These are phyloP conservation scores for Gymnoscelis rufifasciata DNA, from an alignment of 2,888 invertebrate species.

Conservation along the genomic window DNA sequence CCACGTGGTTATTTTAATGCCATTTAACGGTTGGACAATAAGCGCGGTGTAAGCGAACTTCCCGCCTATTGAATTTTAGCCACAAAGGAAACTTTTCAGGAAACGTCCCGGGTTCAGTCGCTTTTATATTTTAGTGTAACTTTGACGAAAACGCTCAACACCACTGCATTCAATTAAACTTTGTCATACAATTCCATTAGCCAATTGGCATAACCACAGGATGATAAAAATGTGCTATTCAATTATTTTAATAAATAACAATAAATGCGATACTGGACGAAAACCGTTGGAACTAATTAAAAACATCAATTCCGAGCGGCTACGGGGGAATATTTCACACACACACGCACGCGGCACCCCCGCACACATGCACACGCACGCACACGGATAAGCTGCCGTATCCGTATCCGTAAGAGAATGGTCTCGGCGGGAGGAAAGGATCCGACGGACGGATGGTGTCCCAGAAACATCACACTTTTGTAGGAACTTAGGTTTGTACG, in stretches of 20 bases:
- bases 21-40: conserved; percentile 50
- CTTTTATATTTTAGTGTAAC: conserved; percentile 62
- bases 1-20: conserved; percentile 36
- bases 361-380: conserved; percentile 46
- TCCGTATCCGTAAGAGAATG: conserved; percentile 72
- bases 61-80: conserved; percentile 69
- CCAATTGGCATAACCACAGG: conserved; percentile 20
- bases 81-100: conserved; percentile 72
- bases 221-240: conserved; percentile 22
- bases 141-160: conserved; percentile 56
- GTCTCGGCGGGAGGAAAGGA: conserved; percentile 42
- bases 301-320: conserved; percentile 74
- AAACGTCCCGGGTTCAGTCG: conserved; percentile 60
- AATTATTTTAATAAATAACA: conserved; percentile 53
- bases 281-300: conserved; percentile 77
- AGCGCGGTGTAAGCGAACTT: conserved; percentile 51
- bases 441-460: conserved; percentile 28
- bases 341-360: conserved; percentile 52
- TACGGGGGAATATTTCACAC: conserved; percentile 73
- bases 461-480: conserved; percentile 9
- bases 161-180: conserved; percentile 54
- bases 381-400: conserved; percentile 74
- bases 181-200: conserved; percentile 29
- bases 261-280: conserved; percentile 63
- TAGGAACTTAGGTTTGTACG: no score